These are phyloP conservation scores for Falco naumanni DNA, from an alignment of 2,797 vertebrate species.

Conservation along the genomic window DNA sequence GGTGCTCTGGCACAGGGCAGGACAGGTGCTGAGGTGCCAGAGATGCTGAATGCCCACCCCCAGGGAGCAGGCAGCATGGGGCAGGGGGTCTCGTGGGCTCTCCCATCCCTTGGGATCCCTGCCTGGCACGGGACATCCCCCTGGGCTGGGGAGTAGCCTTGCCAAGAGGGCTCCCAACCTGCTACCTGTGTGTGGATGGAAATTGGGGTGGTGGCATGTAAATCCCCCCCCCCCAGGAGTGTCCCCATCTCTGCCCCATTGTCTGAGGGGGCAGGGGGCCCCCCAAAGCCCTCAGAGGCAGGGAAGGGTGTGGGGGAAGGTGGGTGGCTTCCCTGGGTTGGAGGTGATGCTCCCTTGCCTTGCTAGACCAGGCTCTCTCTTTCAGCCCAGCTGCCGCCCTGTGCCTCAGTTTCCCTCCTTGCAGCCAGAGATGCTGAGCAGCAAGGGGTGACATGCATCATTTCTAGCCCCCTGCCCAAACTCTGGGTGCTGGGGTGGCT, in stretches of 20 bases:
- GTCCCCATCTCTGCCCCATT: neutral
- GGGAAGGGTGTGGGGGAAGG: neutral
- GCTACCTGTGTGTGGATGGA: neutral
- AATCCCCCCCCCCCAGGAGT: neutral
- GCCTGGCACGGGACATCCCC: neutral
- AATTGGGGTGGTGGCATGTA: neutral
- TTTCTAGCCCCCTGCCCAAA: neutral
- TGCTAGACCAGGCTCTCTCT: neutral
- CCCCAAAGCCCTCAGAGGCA: neutral
- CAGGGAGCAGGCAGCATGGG: rapidly evolving
- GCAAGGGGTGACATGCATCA: rapidly evolving
- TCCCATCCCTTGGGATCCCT: neutral
- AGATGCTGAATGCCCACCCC: neutral
- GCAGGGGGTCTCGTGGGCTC: neutral
- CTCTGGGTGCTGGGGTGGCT: neutral
- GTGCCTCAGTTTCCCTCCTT: neutral
- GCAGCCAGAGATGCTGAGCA: neutral
- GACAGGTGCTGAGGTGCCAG: neutral
- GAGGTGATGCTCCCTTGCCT: neutral
- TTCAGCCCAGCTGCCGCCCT: rapidly evolving
- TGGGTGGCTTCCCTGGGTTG: rapidly evolving
- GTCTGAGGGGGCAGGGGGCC: neutral
- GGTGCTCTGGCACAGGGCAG: neutral
- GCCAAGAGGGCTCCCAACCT: neutral
- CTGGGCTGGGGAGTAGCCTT: neutral